Conservation (phyloP, 2,797 vertebrate species). For the Coilia nasus region DNA sequence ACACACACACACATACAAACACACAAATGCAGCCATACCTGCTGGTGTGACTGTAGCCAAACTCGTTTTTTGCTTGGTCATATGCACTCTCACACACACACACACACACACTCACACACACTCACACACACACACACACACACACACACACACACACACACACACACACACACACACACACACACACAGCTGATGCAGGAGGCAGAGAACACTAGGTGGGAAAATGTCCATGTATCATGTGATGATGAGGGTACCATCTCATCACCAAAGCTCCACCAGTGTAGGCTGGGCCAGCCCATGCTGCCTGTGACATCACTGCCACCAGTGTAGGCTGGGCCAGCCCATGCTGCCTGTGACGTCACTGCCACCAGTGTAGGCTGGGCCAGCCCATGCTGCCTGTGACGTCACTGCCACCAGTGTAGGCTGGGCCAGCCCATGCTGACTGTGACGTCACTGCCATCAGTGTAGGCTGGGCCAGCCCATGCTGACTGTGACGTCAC, state of each 20-base stretch:
- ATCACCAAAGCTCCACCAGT: not conserved
- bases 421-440: too few species aligned
- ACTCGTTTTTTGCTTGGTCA: conserved; percentile 17
- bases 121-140: not conserved
- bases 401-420: not conserved
- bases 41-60: not conserved
- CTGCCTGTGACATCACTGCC: not conserved
- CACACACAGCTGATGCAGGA: not conserved
- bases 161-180: too few species aligned
- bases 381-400: too few species aligned
- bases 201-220: not conserved
- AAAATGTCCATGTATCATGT: not conserved
- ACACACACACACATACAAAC: too few species aligned
- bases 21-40: not conserved
- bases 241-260: not conserved
- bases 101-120: too few species aligned
- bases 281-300: too few species aligned
- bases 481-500: too few species aligned
- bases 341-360: too few species aligned
- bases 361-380: not conserved
- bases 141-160: too few species aligned
- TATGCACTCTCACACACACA: not conserved
- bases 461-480: too few species aligned
- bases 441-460: too few species aligned
- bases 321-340: too few species aligned